A percentile compares a stretch with the other conserved stretches of the same genome.
phyloP scores from a whole-genome alignment of 2,888 invertebrate species.

The Lymantria monacha region DNA sequence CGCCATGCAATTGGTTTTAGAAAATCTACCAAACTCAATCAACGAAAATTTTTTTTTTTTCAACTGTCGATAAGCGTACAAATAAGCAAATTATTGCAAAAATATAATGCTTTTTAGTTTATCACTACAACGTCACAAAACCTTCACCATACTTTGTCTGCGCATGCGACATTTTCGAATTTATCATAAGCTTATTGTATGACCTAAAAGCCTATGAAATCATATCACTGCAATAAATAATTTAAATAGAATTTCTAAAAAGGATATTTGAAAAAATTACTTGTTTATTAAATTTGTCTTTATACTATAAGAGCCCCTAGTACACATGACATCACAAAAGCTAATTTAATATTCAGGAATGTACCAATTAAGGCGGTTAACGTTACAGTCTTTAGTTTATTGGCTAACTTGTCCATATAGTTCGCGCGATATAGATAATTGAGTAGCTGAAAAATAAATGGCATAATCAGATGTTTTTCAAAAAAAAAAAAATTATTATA shows the following conservation, averaged over 20 bases:
- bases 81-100: slow-evolving; percentile 70
- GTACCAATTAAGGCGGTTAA: slow-evolving; percentile 53
- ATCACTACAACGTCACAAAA: slow-evolving; percentile 59
- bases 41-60: slow-evolving; percentile 64
- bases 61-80: slow-evolving; percentile 68
- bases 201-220: slow-evolving; percentile 38
- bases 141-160: slow-evolving; percentile 67
- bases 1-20: slow-evolving; percentile 60
- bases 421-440: background rate
- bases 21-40: slow-evolving; percentile 59
- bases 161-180: slow-evolving; percentile 68
- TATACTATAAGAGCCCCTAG: slow-evolving; percentile 47
- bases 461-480: too few species aligned
- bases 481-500: too few species aligned
- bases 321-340: slow-evolving; percentile 80
- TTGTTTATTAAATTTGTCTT: slow-evolving; percentile 37
- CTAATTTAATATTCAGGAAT: slow-evolving; percentile 67
- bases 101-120: slow-evolving; percentile 52
- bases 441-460: too few species aligned
- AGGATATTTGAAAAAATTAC: slow-evolving; percentile 40
- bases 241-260: slow-evolving; percentile 35
- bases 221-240: slow-evolving; percentile 33
- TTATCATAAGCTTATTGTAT: slow-evolving; percentile 22
- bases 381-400: background rate
- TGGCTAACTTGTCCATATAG: background rate